Evolutionary conservation across 2,888 invertebrate species (phyloP).

Genomic region (Polylopha cassiicola): DNA sequence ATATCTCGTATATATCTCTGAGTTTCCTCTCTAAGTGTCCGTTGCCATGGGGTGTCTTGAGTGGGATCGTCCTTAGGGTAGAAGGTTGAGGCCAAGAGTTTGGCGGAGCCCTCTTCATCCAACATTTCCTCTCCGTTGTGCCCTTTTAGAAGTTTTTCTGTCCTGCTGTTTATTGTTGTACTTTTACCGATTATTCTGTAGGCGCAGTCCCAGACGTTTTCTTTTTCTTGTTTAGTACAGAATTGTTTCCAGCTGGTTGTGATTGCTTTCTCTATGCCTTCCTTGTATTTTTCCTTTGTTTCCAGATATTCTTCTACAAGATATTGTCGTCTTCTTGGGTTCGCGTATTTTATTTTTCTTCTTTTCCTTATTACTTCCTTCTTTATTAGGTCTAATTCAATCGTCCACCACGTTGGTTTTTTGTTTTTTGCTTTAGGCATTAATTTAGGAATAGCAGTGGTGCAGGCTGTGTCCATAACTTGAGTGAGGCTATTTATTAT

Average conservation of each 20-base stretch:
- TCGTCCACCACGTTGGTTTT: constrained; percentile 13
- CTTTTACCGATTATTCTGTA: constrained; percentile 11
- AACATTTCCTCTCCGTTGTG: not conserved
- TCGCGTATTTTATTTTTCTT: constrained; percentile 8
- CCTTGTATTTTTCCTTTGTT: constrained; percentile 7
- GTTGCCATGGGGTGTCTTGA: not conserved
- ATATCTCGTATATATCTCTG: no score
- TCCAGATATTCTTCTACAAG: constrained; percentile 14
- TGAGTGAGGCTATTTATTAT: not conserved
- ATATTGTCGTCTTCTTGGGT: not conserved
- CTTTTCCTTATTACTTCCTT: not conserved
- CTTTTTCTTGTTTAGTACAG: not conserved
- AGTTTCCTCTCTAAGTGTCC: not conserved
- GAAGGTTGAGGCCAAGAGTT: not conserved
- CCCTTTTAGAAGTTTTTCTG: not conserved
- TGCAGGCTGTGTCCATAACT: not conserved
- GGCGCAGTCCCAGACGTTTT: constrained; percentile 10
- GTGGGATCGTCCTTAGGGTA: not conserved
- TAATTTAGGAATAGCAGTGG: not conserved
- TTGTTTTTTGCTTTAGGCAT: not conserved
- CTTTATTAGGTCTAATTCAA: constrained; percentile 1
- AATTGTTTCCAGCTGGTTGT: constrained; percentile 16
- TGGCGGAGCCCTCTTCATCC: not conserved
- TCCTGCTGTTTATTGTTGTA: not conserved
- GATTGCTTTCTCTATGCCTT: not conserved